phyloP scores from a whole-genome alignment of 1,140 invertebrate genomes.

The Heliconius congener region DNA sequence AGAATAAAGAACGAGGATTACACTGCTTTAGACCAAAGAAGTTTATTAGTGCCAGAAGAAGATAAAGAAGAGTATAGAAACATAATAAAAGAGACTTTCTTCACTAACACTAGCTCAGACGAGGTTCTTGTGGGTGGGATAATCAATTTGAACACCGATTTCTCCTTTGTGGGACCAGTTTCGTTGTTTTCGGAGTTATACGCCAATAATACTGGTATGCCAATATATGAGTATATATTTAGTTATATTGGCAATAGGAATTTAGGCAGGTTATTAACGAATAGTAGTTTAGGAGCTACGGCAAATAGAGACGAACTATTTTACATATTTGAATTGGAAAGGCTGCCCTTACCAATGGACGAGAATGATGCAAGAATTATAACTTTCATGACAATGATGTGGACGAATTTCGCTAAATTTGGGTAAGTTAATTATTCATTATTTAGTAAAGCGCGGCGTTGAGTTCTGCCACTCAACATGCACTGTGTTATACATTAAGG shows the following conservation, averaged over 20 bases:
- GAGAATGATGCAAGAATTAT: slow-evolving; percentile 69
- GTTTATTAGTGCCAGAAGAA: slow-evolving; percentile 47
- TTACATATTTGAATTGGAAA: slow-evolving; percentile 70
- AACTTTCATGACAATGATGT: slow-evolving; percentile 74
- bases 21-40: slow-evolving; percentile 62
- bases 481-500: no score
- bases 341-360: slow-evolving; percentile 62
- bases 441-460: no score
- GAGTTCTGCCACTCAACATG: not conserved
- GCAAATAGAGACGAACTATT: slow-evolving; percentile 67
- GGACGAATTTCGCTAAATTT: slow-evolving; percentile 78
- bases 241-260: slow-evolving; percentile 70
- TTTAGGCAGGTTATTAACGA: slow-evolving; percentile 63
- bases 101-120: slow-evolving; percentile 58
- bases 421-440: slow-evolving; percentile 55
- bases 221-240: slow-evolving; percentile 65
- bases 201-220: slow-evolving; percentile 52
- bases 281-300: slow-evolving; percentile 64
- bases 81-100: slow-evolving; percentile 63
- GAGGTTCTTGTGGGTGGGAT: slow-evolving; percentile 64
- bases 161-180: slow-evolving; percentile 65
- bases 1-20: slow-evolving; percentile 71
- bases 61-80: slow-evolving; percentile 58
- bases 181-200: slow-evolving; percentile 62
- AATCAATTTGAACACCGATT: slow-evolving; percentile 71